A percentile compares a stretch with the other conserved stretches of the same genome.
Evolutionary conservation across 35 echinoderm and acorn worm genomes (phyloP).

Genomic region (Lytechinus variegatus): DNA sequence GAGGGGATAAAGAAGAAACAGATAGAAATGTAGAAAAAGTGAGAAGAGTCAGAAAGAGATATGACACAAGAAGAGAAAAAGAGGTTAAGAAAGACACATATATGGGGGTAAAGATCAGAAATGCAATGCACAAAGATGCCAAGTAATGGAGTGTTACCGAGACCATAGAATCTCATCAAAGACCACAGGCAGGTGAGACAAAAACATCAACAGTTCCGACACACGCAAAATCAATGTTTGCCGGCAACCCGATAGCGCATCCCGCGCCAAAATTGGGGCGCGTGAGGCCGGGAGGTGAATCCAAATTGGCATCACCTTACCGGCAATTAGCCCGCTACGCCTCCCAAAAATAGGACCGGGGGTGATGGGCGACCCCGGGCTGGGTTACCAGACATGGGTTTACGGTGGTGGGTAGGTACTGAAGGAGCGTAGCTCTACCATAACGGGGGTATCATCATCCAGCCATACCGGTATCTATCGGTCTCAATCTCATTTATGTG

Average conservation of each 20-base stretch:
- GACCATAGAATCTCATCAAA: background rate
- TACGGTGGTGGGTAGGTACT: background rate
- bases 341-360: conserved; percentile 35
- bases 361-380: background rate
- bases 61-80: background rate
- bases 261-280: conserved; percentile 37
- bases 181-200: conserved; percentile 34
- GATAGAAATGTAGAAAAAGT: background rate
- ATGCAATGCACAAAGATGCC: background rate
- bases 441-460: conserved; percentile 8
- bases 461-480: background rate
- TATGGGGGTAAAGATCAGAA: background rate
- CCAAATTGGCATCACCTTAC: conserved; percentile 47
- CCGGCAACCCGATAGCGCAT: conserved; percentile 18
- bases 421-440: conserved; percentile 45
- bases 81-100: background rate
- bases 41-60: too few relatives aligned
- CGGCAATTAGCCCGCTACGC: conserved; percentile 46
- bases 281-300: conserved; percentile 22
- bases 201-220: conserved; percentile 52
- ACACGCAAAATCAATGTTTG: conserved; percentile 53
- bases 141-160: background rate
- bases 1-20: background rate
- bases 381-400: conserved; percentile 18
- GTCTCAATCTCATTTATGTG: conserved; percentile 31